phyloP scores from a whole-genome alignment of 2,888 invertebrate genomes.

The Dilophus febrilis region DNA sequence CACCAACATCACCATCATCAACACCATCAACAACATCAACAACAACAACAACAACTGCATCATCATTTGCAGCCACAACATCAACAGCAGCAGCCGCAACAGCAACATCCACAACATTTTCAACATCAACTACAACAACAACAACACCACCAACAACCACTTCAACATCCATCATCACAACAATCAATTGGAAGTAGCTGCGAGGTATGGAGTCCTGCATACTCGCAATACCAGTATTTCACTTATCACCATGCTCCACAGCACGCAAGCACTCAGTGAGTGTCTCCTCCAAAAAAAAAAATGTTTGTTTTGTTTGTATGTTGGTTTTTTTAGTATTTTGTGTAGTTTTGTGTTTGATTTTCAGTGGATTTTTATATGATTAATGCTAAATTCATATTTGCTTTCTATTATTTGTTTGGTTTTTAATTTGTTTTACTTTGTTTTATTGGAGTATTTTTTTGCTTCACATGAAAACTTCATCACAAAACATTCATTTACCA shows the following conservation, averaged over 20 bases:
- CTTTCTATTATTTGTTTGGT: too few species aligned
- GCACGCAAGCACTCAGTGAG: conserved; percentile 37
- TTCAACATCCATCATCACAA: conserved; percentile 16
- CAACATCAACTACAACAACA: conserved; percentile 1
- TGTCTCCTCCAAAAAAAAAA: too few species aligned
- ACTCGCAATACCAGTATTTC: conserved; percentile 48
- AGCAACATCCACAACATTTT: conserved; percentile 12
- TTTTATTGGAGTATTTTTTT: too few species aligned
- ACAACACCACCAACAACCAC: conserved; percentile 15
- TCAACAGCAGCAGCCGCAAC: conserved; percentile 17
- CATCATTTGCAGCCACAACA: conserved; percentile 22
- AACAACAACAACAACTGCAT: conserved; percentile 15
- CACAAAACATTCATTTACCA: too few species aligned
- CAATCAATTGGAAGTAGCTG: conserved; percentile 33
- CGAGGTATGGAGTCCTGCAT: conserved; percentile 42
- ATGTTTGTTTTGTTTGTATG: too few species aligned
- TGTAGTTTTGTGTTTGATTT: background rate
- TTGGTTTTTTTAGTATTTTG: background rate
- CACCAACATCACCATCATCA: too few species aligned
- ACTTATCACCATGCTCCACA: conserved; percentile 40
- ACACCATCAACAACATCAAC: too few species aligned
- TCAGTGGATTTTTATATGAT: background rate
- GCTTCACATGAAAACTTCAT: too few species aligned
- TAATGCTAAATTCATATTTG: too few species aligned
- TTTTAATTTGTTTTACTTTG: too few species aligned